A percentile compares a stretch with the other conserved stretches of the same genome.
phyloP scores from a whole-genome alignment of 2,113 vertebrate genomes.

The Xiphophorus hellerii region DNA sequence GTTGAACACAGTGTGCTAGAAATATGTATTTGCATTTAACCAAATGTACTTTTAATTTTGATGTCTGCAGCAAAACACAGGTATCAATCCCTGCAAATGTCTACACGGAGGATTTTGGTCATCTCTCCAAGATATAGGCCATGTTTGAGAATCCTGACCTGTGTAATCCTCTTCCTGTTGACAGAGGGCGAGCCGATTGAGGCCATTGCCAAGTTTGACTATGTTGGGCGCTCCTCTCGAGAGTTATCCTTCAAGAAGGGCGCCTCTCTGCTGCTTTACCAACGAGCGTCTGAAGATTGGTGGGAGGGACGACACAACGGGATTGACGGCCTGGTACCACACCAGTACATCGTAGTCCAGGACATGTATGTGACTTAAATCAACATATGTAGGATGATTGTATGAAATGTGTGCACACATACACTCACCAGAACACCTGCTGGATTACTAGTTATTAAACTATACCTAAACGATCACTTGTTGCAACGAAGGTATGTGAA shows the following conservation, averaged over 20 bases:
- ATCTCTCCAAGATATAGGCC: conserved; percentile 14
- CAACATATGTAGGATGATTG: background rate
- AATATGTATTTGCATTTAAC: conserved; percentile 9
- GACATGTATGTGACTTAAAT: conserved; percentile 89
- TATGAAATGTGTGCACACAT: too few species aligned
- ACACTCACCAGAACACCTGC: too few species aligned
- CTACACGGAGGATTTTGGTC: background rate
- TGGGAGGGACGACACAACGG: conserved; percentile 99
- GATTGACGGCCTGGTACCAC: conserved; percentile 95
- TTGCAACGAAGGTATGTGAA: background rate
- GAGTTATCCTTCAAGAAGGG: conserved; percentile 99
- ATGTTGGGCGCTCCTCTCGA: conserved; percentile 91
- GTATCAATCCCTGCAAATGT: conserved; percentile 6
- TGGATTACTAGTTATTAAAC: background rate
- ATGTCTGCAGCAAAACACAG: background rate
- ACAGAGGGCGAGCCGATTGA: conserved; percentile 97
- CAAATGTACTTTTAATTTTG: background rate
- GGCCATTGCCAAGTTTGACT: conserved; percentile 99
- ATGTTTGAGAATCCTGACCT: conserved; percentile 37
- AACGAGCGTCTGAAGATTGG: conserved; percentile 97
- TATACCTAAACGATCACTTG: background rate
- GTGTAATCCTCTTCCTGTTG: conserved; percentile 47
- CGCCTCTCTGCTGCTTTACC: conserved; percentile 94
- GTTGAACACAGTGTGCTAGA: conserved; percentile 20
- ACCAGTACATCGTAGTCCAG: conserved; percentile 99